These are phyloP conservation scores for Athripsodes cinereus DNA, from an alignment of 2,888 invertebrate genomes.

Conservation along the genomic window DNA sequence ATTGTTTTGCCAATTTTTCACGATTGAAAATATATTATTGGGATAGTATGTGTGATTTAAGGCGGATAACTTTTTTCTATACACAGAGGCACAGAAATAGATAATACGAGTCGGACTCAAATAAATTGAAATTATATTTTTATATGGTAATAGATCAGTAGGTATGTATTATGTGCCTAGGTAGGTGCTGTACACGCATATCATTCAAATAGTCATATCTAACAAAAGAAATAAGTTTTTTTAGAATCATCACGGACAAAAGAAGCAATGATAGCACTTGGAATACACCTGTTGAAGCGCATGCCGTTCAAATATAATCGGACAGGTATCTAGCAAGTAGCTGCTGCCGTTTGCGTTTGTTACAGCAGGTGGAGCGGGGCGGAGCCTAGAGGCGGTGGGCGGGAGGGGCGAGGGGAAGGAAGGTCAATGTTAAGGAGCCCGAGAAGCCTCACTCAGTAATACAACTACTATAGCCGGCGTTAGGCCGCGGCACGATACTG, in stretches of 20 bases:
- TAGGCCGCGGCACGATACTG: conserved; percentile 14
- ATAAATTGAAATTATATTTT: too few relatives aligned
- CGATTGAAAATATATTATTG: too few relatives aligned
- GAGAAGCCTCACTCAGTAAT: conserved; percentile 24
- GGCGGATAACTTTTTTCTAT: too few relatives aligned
- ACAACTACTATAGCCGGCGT: conserved; percentile 23
- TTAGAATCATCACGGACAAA: not conserved
- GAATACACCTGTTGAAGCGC: conserved; percentile 13
- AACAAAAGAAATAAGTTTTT: not conserved
- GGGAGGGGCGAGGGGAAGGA: conserved; percentile 44
- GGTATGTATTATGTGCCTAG: too few relatives aligned
- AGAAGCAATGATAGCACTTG: not conserved
- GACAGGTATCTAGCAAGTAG: conserved; percentile 14
- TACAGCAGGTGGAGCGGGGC: conserved; percentile 21
- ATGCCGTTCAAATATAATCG: not conserved
- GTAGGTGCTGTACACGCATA: too few relatives aligned
- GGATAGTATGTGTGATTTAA: too few relatives aligned
- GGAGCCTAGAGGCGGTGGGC: conserved; percentile 31
- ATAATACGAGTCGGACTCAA: too few relatives aligned
- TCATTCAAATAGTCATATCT: not conserved
- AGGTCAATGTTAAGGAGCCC: conserved; percentile 29
- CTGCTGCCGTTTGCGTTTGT: conserved; percentile 6
- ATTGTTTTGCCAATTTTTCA: too few relatives aligned
- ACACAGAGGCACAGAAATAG: too few relatives aligned
- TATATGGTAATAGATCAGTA: too few relatives aligned